Evolutionary conservation across 2,797 vertebrate species (phyloP), one percentile per base, ranked within the genome.

Genomic region (Siniperca undulata): DNA sequence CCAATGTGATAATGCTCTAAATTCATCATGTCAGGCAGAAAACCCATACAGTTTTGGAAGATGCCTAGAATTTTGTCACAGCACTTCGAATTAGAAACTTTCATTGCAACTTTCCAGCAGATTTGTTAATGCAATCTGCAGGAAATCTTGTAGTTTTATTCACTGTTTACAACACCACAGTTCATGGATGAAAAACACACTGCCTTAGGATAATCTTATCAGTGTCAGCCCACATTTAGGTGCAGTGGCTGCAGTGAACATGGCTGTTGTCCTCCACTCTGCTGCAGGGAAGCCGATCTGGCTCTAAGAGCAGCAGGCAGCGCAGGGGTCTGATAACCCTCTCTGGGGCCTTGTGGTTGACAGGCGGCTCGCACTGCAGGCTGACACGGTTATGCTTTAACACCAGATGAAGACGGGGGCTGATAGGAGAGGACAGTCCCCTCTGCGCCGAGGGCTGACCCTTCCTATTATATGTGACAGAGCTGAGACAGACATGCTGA

Each of bases 391-490:
- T 86, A 34, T 80, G 89, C 89, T 89, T 86, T 88, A 88, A 88
- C 89, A 84, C 86, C 82, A 90, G 86, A 92, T 83, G 85, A 94
- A 90, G 81, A 78, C 9, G 19, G 55, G 66, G 90, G 90, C 84
- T 86, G 93, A 93, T 89, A 67, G 86, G 60, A 74, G 80, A 90
- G 89, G 84, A 81, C 78, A 48, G 90, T 80, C 86, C 74, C 87
- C 88, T 88, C 79, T 85, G 89, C 24, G 70, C 85, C 16, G 12
- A 84, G 80, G 92, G 48, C 80, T 87, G 92, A 94, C 93, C 92
- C 88, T 83, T 86, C 91, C 90, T 83, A 87, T 91, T 91, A 91
- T 78, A 93, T 88, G 84, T 93, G 92, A 93, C 93, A 92, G 85
- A 81, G 86, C 90, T 61, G 83, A 85, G 91, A 91, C 88, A 88